Conservation (phyloP, 2,888 invertebrate genomes). For the Athetis lepigone region DNA sequence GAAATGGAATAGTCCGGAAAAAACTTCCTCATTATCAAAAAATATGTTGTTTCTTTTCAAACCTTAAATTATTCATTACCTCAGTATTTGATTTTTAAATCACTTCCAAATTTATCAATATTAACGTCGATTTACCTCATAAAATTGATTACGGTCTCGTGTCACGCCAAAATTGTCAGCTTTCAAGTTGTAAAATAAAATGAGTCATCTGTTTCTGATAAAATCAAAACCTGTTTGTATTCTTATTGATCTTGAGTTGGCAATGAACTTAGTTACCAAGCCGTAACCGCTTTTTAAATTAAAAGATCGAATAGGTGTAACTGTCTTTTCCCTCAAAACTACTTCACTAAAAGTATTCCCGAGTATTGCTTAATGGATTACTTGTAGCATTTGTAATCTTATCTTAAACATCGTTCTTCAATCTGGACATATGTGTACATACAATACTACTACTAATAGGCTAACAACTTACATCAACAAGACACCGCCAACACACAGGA, state of each 20-base stretch:
- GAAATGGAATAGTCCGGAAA: slow-evolving; percentile 19
- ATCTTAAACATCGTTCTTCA: slow-evolving; percentile 9
- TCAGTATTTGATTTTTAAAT: slow-evolving; percentile 19
- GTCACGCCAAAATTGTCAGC: slow-evolving; percentile 47
- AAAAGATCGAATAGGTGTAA: slow-evolving; percentile 4
- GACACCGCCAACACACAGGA: slow-evolving; percentile 84
- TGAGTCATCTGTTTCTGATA: slow-evolving; percentile 40
- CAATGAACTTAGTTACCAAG: slow-evolving; percentile 48
- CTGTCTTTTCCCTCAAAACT: slow-evolving; percentile 1
- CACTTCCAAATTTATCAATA: slow-evolving; percentile 31
- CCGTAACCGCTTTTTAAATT: slow-evolving; percentile 18
- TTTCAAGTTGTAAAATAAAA: slow-evolving; percentile 36
- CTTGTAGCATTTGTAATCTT: slow-evolving; percentile 26
- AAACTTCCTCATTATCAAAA: slow-evolving; percentile 15
- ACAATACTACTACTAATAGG: slow-evolving; percentile 21
- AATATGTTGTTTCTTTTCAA: slow-evolving; percentile 15
- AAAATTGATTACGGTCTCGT: slow-evolving; percentile 40
- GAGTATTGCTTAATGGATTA: slow-evolving; percentile 30
- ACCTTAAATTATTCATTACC: slow-evolving; percentile 23
- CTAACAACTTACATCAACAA: slow-evolving; percentile 83
- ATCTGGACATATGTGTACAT: slow-evolving; percentile 6
- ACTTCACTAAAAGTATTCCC: slow-evolving; percentile 20
- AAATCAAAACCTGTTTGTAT: slow-evolving; percentile 45
- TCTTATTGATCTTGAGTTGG: slow-evolving; percentile 37
- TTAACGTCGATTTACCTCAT: slow-evolving; percentile 30